Evolutionary conservation across 2,113 vertebrate genomes (phyloP), one percentile per base, ranked within the genome.

Genomic region (Candoia aspera): DNA sequence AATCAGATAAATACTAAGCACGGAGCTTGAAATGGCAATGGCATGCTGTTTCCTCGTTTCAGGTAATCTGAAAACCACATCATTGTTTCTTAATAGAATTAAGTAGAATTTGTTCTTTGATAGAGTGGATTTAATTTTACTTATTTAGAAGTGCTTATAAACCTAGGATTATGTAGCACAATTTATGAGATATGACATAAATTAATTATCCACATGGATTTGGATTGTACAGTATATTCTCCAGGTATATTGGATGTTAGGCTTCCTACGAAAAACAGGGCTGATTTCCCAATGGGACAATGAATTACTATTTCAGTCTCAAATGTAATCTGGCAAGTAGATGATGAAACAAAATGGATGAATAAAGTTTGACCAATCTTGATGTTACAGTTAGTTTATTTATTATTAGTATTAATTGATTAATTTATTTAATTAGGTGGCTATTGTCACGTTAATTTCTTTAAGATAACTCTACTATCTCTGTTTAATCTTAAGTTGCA

Each of bases 121-220:
- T 23, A 42, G 17, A 2, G 0, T 42, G 73, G 73, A 79, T 79
- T 42, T 79, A 79, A 79, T 79, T 42, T 79, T 42, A 42, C 17
- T 42, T 42, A 24, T 55, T 29, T 58, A 0, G 1, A n/a, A 84
- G 1, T 29, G 60, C 37, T 53, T 37, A 3, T 13, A 0, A 2
- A 0, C 8, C 24, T 90, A 2, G 0, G 59, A 23, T 49, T 0
- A 2, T 15, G 0, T 3, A 42, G 0, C 55, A 60, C 15, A 53
- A 2, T 49, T 92, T 79, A 2, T 0, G 0, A 79, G 33, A 87
- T n/a, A 1, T 17, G 8, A 5, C 57, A 46, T 1, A 13, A 19
- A 26, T 89, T 1, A 0, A 0, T 37, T 64, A 55, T 8, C 15
- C n/a, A 64, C 29, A 86, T 29, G 26, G 55, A 90, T 84, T 12